Conservation (phyloP, 1,140 invertebrate genomes). For the Trachelipus rathkii region DNA sequence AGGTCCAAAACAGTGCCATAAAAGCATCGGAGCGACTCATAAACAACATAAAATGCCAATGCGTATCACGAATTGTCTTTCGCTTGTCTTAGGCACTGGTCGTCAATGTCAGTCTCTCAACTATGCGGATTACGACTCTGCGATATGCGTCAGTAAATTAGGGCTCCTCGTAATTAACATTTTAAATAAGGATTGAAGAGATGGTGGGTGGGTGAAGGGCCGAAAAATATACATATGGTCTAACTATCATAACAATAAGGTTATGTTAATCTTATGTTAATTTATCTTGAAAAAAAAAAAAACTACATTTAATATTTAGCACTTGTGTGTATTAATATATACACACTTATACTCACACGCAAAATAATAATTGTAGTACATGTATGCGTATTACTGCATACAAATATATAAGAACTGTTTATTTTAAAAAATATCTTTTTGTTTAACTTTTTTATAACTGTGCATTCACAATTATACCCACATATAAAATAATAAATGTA, state of each 20-base stretch:
- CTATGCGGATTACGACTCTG: neutral
- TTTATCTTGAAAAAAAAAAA: no score
- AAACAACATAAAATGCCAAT: slow-evolving; percentile 9
- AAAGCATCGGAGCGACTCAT: neutral
- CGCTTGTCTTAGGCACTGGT: neutral
- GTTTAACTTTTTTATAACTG: no score
- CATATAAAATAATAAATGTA: no score
- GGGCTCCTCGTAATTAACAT: neutral
- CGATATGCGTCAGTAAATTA: neutral
- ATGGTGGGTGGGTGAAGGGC: neutral
- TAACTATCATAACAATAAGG: neutral
- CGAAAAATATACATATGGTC: neutral
- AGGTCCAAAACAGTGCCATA: slow-evolving; percentile 4
- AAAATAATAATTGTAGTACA: no score
- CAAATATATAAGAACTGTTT: no score
- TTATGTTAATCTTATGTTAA: neutral
- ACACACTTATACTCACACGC: no score
- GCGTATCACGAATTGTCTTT: slow-evolving; percentile 7
- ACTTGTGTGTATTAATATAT: no score
- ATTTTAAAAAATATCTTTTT: no score
- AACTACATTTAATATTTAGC: no score
- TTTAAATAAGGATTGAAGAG: neutral
- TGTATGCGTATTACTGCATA: no score
- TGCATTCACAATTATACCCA: no score
- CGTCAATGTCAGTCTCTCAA: neutral